phyloP scores from a whole-genome alignment of 1,140 invertebrate species.

The Drosophila bipectinata region DNA sequence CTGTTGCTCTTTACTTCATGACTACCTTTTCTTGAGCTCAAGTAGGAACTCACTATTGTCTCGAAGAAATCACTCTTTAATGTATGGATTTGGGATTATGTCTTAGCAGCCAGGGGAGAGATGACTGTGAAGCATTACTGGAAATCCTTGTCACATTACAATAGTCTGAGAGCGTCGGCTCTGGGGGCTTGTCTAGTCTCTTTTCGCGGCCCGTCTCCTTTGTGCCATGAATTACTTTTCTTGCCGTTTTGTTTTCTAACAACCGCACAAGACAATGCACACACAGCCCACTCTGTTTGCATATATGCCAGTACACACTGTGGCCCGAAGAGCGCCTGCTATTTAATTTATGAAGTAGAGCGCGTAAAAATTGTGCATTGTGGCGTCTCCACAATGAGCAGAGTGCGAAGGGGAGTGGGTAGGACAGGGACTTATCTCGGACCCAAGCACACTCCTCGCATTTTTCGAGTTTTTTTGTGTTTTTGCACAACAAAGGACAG shows the following conservation, averaged over 20 bases:
- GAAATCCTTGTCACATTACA: conserved; percentile 30
- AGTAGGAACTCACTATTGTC: not conserved
- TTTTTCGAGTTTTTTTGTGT: conserved; percentile 41
- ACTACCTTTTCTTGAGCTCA: not conserved
- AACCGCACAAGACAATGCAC: conserved; percentile 71
- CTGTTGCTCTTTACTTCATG: not conserved
- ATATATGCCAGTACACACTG: conserved; percentile 1
- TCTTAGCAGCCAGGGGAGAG: not conserved
- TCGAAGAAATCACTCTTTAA: not conserved
- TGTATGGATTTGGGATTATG: conserved; percentile 3
- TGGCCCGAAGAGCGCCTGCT: conserved; percentile 61
- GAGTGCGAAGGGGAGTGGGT: conserved; percentile 18
- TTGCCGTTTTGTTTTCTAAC: conserved; percentile 77
- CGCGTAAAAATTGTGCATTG: conserved; percentile 81
- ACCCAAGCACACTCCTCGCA: conserved; percentile 42
- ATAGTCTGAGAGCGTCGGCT: conserved; percentile 18
- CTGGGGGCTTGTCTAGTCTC: conserved; percentile 33
- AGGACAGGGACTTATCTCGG: conserved; percentile 60
- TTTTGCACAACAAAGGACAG: conserved; percentile 69
- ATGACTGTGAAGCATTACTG: not conserved
- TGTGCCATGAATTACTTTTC: conserved; percentile 77
- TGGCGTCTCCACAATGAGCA: conserved; percentile 56
- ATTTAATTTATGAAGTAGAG: conserved; percentile 82
- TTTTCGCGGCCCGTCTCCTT: conserved; percentile 35
- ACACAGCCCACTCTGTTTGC: conserved; percentile 8